phyloP scores from a whole-genome alignment of 2,113 vertebrate species.

The Lycaon pictus region DNA sequence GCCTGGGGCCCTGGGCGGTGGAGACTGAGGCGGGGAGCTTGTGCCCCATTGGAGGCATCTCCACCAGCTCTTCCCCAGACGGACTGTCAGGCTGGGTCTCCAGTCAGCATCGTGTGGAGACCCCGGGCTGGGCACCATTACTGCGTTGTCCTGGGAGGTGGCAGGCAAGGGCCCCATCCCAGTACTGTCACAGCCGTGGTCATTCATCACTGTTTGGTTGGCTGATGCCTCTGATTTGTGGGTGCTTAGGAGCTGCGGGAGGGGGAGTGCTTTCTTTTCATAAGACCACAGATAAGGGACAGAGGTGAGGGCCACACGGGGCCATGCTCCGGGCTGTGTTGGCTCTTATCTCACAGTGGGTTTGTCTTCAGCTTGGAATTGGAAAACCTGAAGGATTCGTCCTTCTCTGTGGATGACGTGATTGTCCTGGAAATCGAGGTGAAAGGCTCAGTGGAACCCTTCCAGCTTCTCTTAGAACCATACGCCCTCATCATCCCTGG shows the following conservation, averaged over 20 bases:
- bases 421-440: constrained; percentile 93
- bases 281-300: background rate
- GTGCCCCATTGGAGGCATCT: background rate
- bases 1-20: no score
- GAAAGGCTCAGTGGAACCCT: constrained; percentile 92
- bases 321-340: accelerated
- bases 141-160: accelerated
- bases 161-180: no score
- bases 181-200: background rate
- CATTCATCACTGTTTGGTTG: accelerated
- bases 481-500: constrained; percentile 93
- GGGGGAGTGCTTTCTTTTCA: background rate
- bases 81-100: background rate
- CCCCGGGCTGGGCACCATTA: background rate
- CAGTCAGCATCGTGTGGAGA: background rate
- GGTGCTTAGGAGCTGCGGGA: background rate
- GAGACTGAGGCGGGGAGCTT: background rate
- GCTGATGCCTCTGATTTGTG: background rate
- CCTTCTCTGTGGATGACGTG: constrained; percentile 82
- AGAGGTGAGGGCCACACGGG: background rate
- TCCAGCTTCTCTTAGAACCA: constrained; percentile 92
- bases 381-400: background rate
- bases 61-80: background rate
- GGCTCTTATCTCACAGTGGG: background rate
- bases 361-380: constrained; percentile 78